Conservation (phyloP, 2,113 vertebrate genomes). For the Podilymbus podiceps region DNA sequence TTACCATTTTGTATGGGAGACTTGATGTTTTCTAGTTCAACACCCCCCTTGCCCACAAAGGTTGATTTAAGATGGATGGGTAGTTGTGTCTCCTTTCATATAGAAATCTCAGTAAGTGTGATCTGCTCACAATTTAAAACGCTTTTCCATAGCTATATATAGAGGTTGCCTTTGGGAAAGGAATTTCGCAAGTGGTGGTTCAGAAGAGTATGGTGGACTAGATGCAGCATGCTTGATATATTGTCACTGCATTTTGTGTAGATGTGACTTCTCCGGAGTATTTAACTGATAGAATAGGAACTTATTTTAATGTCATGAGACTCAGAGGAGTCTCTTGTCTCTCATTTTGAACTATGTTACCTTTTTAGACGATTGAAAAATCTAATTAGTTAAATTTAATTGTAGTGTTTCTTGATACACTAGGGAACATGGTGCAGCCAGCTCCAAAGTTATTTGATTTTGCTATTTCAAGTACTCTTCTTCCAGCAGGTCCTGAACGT, state of each 20-base stretch:
- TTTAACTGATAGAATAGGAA: background rate
- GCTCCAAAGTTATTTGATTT: background rate
- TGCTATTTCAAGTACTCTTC: background rate
- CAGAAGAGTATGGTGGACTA: background rate
- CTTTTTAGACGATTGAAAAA: background rate
- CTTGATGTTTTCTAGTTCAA: background rate
- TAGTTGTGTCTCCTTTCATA: background rate
- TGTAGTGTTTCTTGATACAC: background rate
- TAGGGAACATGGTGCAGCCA: background rate
- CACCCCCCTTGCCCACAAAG: fast-evolving
- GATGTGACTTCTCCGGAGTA: background rate
- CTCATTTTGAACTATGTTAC: background rate
- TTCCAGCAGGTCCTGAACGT: background rate
- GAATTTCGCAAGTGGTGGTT: background rate
- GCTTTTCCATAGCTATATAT: background rate
- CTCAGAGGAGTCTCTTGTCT: background rate
- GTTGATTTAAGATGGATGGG: background rate
- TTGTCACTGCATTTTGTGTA: background rate
- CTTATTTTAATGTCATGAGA: background rate
- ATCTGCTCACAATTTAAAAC: background rate
- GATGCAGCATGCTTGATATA: background rate
- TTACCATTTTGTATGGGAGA: background rate
- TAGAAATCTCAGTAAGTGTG: background rate
- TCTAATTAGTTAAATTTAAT: background rate
- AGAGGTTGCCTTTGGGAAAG: background rate